These are phyloP conservation scores for Zophobas morio DNA, from an alignment of 1,140 invertebrate species.

Conservation along the genomic window DNA sequence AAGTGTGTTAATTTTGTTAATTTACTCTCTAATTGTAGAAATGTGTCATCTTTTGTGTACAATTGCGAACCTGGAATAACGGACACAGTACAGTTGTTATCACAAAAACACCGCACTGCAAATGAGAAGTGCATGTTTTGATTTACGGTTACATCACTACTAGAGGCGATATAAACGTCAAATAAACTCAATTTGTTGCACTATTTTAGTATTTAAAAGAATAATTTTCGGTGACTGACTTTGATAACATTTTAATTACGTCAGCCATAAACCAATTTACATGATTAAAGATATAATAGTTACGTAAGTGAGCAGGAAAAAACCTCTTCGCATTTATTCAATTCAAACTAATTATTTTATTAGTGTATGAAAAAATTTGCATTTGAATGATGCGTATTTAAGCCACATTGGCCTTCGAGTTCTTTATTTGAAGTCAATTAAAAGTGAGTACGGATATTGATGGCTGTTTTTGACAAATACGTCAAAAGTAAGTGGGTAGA, in stretches of 20 bases:
- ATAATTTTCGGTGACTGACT: background rate
- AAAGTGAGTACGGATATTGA: background rate
- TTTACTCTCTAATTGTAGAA: too few species aligned
- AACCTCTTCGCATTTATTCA: slow-evolving; percentile 27
- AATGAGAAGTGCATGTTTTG: too few species aligned
- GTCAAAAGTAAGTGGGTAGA: background rate
- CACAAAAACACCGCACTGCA: too few species aligned
- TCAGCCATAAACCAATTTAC: background rate
- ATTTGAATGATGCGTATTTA: slow-evolving; percentile 14
- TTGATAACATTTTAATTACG: background rate
- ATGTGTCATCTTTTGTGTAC: too few species aligned
- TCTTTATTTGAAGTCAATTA: slow-evolving; percentile 27
- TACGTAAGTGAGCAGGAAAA: slow-evolving; percentile 19
- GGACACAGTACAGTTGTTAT: too few species aligned
- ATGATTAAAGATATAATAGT: slow-evolving; percentile 4
- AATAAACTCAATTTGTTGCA: too few species aligned
- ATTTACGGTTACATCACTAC: too few species aligned
- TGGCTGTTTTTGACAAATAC: background rate
- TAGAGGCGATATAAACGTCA: too few species aligned
- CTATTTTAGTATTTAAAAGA: background rate
- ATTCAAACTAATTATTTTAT: slow-evolving; percentile 38
- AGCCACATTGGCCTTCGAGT: slow-evolving; percentile 13
- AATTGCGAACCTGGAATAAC: too few species aligned
- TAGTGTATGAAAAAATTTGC: slow-evolving; percentile 20
- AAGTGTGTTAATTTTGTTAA: too few species aligned